phyloP scores from a whole-genome alignment of 2,113 vertebrate species.

The Ceratotherium simum region DNA sequence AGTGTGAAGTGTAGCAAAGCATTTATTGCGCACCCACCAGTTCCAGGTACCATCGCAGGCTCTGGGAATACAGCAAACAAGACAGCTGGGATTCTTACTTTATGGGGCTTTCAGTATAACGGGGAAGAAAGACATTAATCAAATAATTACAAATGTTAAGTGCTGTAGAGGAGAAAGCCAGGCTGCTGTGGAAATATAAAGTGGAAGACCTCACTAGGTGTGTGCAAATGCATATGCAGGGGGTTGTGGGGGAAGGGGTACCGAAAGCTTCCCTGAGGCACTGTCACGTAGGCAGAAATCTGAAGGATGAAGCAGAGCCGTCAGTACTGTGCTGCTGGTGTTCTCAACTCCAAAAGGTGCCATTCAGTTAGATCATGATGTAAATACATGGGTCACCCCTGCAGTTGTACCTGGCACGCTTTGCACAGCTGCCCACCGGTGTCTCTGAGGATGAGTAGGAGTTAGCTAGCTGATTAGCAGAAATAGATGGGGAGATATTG shows the following conservation, averaged over 20 bases:
- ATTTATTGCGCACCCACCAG: conserved; percentile 19
- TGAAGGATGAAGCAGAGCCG: neutral
- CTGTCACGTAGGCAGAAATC: neutral
- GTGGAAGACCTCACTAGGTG: neutral
- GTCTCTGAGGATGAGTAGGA: neutral
- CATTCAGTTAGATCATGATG: neutral
- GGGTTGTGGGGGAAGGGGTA: accelerated
- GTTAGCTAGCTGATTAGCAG: neutral
- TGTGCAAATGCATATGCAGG: neutral
- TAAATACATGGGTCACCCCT: too few relatives aligned
- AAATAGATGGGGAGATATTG: neutral
- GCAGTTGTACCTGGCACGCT: neutral
- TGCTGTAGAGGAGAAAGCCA: neutral
- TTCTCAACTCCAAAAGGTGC: neutral
- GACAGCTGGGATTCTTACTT: conserved; percentile 50
- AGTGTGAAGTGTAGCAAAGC: neutral
- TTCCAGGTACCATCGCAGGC: neutral
- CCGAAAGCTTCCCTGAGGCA: accelerated
- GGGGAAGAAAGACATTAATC: conserved; percentile 47
- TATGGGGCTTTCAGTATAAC: conserved; percentile 50
- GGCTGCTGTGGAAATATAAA: neutral
- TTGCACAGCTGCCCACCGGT: neutral
- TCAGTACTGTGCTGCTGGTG: neutral
- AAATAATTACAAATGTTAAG: conserved; percentile 19
- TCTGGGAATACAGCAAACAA: conserved; percentile 28